Conservation (phyloP, 2,888 invertebrate genomes). For the Nymphalis polychloros region DNA sequence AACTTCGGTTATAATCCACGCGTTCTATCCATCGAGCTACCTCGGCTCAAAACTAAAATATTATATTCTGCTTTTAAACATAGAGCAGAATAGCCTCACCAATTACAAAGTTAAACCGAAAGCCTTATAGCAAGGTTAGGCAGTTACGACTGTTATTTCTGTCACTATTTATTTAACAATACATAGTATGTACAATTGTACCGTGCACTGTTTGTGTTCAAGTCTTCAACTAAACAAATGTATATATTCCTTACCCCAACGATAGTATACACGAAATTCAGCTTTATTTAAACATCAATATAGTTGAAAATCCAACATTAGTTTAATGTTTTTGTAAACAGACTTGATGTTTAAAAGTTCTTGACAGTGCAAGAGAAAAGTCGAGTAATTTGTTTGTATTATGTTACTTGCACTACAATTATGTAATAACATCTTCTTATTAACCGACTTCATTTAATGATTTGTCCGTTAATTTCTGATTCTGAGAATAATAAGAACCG, state of each 20-base stretch:
- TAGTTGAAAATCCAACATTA: neutral
- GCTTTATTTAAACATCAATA: neutral
- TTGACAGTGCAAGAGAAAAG: slow-evolving; percentile 12
- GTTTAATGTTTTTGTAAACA: slow-evolving; percentile 6
- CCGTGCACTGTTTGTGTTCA: slow-evolving; percentile 22
- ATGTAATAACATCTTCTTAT: too few species aligned
- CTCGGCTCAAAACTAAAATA: too few species aligned
- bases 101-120: slow-evolving; percentile 12
- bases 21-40: too few species aligned
- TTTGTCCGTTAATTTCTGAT: neutral
- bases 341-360: slow-evolving; percentile 19
- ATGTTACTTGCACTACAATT: neutral
- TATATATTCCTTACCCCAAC: slow-evolving; percentile 7
- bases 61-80: neutral
- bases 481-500: neutral
- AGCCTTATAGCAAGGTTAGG: slow-evolving; percentile 23
- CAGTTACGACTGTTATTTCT: slow-evolving; percentile 33
- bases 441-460: too few species aligned
- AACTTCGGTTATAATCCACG: too few species aligned
- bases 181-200: slow-evolving; percentile 19
- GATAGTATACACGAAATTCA: neutral
- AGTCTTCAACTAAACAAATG: slow-evolving; percentile 22
- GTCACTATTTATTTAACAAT: slow-evolving; percentile 36
- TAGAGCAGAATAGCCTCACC: neutral
- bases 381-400: slow-evolving; percentile 7